These are phyloP conservation scores for Ophion slaviceki DNA, from an alignment of 2,888 invertebrate species.

Conservation along the genomic window DNA sequence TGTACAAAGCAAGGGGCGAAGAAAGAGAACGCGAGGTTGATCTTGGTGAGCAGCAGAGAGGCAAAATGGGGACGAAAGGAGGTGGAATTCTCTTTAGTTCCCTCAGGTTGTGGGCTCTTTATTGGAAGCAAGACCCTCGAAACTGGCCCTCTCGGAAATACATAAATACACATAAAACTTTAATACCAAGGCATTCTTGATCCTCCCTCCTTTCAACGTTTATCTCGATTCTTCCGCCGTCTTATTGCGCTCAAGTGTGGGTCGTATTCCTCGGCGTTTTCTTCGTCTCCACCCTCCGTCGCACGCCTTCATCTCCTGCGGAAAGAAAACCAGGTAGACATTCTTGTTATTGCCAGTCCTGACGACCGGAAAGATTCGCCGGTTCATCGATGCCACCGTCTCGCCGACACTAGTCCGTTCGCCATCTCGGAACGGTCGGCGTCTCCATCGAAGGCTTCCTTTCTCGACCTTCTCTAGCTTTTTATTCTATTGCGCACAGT, in stretches of 20 bases:
- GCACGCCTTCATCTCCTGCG: not conserved
- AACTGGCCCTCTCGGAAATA: conserved; percentile 56
- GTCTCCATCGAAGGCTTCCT: not conserved
- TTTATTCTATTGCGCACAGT: conserved; percentile 61
- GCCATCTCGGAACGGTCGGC: conserved; percentile 26
- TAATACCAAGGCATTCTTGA: conserved; percentile 52
- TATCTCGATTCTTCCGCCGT: conserved; percentile 54
- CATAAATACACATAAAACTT: conserved; percentile 24
- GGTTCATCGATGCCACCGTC: conserved; percentile 21
- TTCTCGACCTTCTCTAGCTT: conserved; percentile 22
- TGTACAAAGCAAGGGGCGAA: conserved; percentile 56
- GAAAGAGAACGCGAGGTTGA: conserved; percentile 13
- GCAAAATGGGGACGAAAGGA: not conserved
- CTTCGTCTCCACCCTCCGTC: not conserved
- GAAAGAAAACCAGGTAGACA: not conserved
- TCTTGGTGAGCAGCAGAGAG: conserved; percentile 41
- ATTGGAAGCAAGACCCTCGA: conserved; percentile 69
- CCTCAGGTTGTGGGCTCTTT: conserved; percentile 64
- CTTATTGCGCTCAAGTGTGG: conserved; percentile 43
- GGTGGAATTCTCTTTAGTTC: conserved; percentile 64
- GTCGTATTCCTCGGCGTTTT: conserved; percentile 24
- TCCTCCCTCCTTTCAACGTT: conserved; percentile 62
- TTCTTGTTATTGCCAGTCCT: conserved; percentile 22
- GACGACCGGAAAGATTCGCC: conserved; percentile 47
- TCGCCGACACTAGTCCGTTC: conserved; percentile 58